Evolutionary conservation across 2,888 invertebrate genomes (phyloP), one percentile per base, ranked within the genome.

Genomic region (Molorchus minor): DNA sequence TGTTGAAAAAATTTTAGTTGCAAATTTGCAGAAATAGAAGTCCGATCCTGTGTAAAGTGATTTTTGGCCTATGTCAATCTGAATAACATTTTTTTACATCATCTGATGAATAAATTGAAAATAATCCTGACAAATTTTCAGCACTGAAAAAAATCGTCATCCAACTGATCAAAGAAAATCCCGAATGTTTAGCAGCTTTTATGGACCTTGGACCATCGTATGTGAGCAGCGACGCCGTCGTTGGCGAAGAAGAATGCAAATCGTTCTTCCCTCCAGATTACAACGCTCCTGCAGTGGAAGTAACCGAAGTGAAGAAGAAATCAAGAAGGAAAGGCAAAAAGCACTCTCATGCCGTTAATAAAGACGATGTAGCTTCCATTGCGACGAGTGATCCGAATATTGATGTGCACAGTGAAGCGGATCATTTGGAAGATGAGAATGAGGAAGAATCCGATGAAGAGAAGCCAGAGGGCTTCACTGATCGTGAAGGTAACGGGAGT

Each of bases 181-280:
- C 86, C 1, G 87, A 88, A 3, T 86, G 87, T 21, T 84, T 91
- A 29, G 78, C 86, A 0, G 84, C 84, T 1, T 86, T 93, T 64
- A 81, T 85, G 2, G 82, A 85, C 15, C 83, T 88, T 40, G 87
- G 88, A 0, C 90, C 92, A 0, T 83, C 87, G 15, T 89, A 88
- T 75, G 85, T 89, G 17, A 90, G 90, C 72, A 83, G 84, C 4
- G 88, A 90, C 73, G 82, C 86, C 0, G 86, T 86, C 2, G 80
- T 84, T 25, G 91, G 92, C 0, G 82, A 81, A 20, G 80, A 81
- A 44, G 90, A 92, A 71, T 87, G 88, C 54, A 79, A 82, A 1
- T 76, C 83, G 56, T 89, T 90, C 83, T 92, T 93, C 79, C 90
- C 91, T 0, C 82, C 84, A 1, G 87, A 84, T 1, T 88, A 87